Conservation (phyloP, 1,140 invertebrate species). For the Halictus rubicundus region DNA sequence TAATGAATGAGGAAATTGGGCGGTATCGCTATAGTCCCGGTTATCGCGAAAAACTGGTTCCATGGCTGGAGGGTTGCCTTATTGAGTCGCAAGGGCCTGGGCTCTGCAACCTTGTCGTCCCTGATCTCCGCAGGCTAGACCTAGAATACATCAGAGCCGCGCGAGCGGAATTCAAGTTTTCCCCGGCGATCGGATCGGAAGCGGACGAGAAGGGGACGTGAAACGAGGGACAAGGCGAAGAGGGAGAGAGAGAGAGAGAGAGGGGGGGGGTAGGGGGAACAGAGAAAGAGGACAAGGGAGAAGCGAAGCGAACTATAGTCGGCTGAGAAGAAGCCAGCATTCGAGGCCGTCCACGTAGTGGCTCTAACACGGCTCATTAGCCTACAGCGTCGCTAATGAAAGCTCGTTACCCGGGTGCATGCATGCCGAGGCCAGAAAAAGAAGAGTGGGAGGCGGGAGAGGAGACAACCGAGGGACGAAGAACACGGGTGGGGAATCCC, state of each 20-base stretch:
- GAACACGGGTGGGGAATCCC: constrained; percentile 50
- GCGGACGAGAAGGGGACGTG: too few relatives aligned
- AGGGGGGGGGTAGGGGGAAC: background rate
- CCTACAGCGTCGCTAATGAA: constrained; percentile 80
- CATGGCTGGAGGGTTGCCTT: background rate
- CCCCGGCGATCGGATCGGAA: background rate
- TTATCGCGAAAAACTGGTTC: constrained; percentile 16
- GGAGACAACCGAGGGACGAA: constrained; percentile 12
- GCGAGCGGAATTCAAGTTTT: background rate
- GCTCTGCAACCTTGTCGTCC: background rate
- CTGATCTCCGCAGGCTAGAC: background rate
- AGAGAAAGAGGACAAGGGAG: background rate
- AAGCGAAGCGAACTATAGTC: constrained; percentile 14
- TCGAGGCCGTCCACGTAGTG: constrained; percentile 54
- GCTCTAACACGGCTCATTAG: constrained; percentile 78
- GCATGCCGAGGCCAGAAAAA: constrained; percentile 62
- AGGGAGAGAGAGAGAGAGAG: background rate
- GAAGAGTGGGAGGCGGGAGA: constrained; percentile 26
- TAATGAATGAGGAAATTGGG: constrained; percentile 24
- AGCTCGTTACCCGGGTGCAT: constrained; percentile 78
- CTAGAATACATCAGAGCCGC: background rate
- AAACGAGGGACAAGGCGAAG: background rate
- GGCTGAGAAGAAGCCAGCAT: constrained; percentile 52
- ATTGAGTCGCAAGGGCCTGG: background rate
- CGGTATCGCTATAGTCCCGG: background rate